Evolutionary conservation across 2,888 invertebrate genomes (phyloP), one percentile per base, ranked within the genome.

Genomic region (Slavum lentiscoides): DNA sequence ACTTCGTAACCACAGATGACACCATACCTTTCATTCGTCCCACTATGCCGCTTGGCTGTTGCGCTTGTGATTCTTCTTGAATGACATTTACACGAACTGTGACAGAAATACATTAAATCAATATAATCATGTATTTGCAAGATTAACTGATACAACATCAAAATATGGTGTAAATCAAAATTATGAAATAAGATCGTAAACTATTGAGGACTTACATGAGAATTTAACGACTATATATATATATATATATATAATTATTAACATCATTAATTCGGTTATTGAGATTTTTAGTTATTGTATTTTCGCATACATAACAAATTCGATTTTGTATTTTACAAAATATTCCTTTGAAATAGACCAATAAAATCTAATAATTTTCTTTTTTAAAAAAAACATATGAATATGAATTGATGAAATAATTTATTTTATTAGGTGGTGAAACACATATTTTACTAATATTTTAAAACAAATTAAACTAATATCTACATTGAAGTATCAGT

Each of bases 11-110:
- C 4, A 90, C 90, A 58, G 87, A 89, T 73, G 88, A 88, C 19
- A 89, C 86, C 17, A 90, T 90, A 58, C 88, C 89, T 74, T 89
- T 86, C 87, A 90, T 88, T 73, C 89, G 87, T 58, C 89, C 88
- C 84, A 90, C 87, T 23, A 90, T 85, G 72, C 89, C 87, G 84
- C 88, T 88, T 1, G 87, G 85, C 0, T 86, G 64, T 7, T 49
- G 61, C 2, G 43, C 11, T 21, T 2, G 53, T 4, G 21, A 8
- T 11, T 19, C n/a, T 23, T 55, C 55, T 39, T 64, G n/a, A 15
- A 13, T 21, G 6, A 37, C 19, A 39, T 64, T 77, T 21, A 23
- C 53, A 39, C 17, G 19, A 80, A 80, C 77, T 80, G 39, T 8
- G 7, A 70, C 69, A 70, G 17, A 55, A 53, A 55, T 30, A 55